Evolutionary conservation across 1,140 invertebrate genomes (phyloP), one percentile per base, ranked within the genome.

Genomic region (Cyclina sinensis): DNA sequence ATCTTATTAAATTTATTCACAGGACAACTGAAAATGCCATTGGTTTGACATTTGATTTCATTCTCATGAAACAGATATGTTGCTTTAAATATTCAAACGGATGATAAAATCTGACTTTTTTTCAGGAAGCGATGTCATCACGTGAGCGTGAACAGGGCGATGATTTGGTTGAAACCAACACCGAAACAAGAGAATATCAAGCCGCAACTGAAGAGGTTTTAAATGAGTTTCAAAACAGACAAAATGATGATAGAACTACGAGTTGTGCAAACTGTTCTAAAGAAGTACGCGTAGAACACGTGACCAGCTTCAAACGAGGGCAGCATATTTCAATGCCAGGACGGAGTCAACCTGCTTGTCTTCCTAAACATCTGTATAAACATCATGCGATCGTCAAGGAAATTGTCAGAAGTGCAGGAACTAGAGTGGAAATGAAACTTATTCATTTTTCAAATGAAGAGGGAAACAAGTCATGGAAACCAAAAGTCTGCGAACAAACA

Each of bases 291-390:
- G 59, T 76, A 30, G 51, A 48, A 30, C 24, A 54, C 30, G 76
- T 78, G 0, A 24, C 35, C 35, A 14, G 39, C 30, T 79, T 86
- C n/a, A 32, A 3, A 24, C 62, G 16, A 65, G 84, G 84, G 24
- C 84, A 86, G 16, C 84, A 86, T 35, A 79, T 86, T 21, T 78
- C 84, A 2, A 79, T 86, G 73, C 84, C 84, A 2, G 84, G 84
- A 21, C 27, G 21, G 21, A 0, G 12, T 27, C 32, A n/a, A 5
- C 30, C n/a, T n/a, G n/a, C n/a, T n/a, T n/a, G 27, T 30, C 54
- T 35, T 7, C 37, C 18, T 16, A 65, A 0, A 43, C 32, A 62
- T 35, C 11, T 43, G 5, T 82, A 82, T 59, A 65, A 48, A 68
- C 79, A 82, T 48, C 79, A 82, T 82, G 79, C 79, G 14, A 65